A percentile compares a stretch with the other conserved stretches of the same genome.
phyloP scores from a whole-genome alignment of 2,888 invertebrate species.

The Pristionchus fissidentatus region DNA sequence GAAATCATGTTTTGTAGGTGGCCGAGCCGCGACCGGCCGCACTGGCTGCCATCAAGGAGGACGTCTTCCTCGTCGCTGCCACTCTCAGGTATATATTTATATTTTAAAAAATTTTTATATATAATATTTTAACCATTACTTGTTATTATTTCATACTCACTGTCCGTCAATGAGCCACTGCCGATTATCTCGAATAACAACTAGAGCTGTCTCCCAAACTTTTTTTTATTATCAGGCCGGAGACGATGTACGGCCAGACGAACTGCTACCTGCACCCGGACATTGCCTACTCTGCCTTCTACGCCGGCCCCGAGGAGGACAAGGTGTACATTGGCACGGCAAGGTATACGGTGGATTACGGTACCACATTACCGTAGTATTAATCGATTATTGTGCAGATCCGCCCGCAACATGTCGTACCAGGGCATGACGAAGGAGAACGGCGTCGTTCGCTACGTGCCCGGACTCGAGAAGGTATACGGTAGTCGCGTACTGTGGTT shows the following conservation, averaged over 20 bases:
- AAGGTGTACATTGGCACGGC: conserved; percentile 90
- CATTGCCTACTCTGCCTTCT: conserved; percentile 87
- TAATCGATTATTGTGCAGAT: conserved; percentile 78
- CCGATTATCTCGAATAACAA: neutral
- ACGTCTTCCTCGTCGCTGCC: conserved; percentile 91
- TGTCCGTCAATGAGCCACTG: neutral
- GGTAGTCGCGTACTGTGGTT: neutral
- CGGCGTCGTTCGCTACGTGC: conserved; percentile 85
- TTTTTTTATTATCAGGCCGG: too few relatives aligned
- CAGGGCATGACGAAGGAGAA: conserved; percentile 90
- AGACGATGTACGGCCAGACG: conserved; percentile 99
- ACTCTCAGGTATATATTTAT: conserved; percentile 83
- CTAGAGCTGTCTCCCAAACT: too few relatives aligned
- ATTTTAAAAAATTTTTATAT: neutral
- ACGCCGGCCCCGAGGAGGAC: conserved; percentile 79
- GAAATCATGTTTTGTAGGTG: conserved; percentile 51
- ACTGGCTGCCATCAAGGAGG: conserved; percentile 78
- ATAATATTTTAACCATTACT: neutral
- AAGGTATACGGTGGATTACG: conserved; percentile 47
- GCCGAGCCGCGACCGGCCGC: conserved; percentile 82
- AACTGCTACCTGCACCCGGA: conserved; percentile 98
- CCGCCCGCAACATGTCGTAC: conserved; percentile 95
- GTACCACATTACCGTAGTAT: neutral
- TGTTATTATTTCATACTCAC: neutral
- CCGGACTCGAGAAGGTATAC: conserved; percentile 77